Evolutionary conservation across 2,113 vertebrate genomes (phyloP).

Genomic region (Chlorodrepanis virens): DNA sequence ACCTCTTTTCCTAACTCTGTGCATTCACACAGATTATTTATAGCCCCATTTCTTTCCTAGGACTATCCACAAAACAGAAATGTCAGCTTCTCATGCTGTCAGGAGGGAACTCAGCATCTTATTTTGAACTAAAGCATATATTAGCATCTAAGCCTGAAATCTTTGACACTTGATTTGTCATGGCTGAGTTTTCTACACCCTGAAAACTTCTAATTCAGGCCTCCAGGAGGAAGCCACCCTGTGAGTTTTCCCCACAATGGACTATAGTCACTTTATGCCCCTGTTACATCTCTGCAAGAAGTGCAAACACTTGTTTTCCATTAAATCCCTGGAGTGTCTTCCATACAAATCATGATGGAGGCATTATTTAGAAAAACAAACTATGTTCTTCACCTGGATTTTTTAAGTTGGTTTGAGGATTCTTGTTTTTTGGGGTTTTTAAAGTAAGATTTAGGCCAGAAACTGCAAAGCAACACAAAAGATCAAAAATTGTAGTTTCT

Average conservation of each 20-base stretch:
- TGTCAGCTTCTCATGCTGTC: background rate
- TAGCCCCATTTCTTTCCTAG: background rate
- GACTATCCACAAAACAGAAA: background rate
- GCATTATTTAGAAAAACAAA: background rate
- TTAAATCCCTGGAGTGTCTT: background rate
- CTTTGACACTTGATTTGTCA: background rate
- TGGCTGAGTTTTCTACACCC: background rate
- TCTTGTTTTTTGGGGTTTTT: background rate
- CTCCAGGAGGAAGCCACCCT: background rate
- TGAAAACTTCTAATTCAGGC: background rate
- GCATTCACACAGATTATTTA: background rate
- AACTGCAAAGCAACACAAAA: background rate
- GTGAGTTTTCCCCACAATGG: background rate
- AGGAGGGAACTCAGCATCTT: background rate
- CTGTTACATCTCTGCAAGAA: background rate
- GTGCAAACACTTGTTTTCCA: background rate
- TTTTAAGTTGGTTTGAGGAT: background rate
- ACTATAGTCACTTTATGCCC: background rate
- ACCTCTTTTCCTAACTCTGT: background rate
- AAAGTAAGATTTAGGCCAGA: background rate
- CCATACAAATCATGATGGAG: background rate
- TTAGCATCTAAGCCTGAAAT: background rate
- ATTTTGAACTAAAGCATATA: background rate
- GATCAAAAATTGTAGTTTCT: background rate
- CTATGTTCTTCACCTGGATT: background rate